Evolutionary conservation across 1,140 invertebrate genomes (phyloP).

Genomic region (Heliconius hewitsoni): DNA sequence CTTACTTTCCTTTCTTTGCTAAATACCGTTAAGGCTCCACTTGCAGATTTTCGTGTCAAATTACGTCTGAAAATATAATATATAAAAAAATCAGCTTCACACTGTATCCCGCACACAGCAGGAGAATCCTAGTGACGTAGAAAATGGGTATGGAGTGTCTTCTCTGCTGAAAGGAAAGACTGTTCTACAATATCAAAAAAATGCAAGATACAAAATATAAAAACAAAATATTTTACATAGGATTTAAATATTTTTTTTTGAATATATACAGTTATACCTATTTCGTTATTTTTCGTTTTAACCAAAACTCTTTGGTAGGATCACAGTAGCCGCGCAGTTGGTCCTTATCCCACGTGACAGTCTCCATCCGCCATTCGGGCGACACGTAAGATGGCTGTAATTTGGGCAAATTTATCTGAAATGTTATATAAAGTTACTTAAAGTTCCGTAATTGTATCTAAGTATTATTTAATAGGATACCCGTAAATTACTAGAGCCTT

Average conservation of each 20-base stretch:
- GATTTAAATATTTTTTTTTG: no score
- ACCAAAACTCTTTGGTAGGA: slow-evolving; percentile 61
- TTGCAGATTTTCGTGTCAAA: no score
- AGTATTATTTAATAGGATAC: no score
- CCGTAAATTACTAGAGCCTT: no score
- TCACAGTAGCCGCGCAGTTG: slow-evolving; percentile 68
- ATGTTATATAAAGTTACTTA: not conserved
- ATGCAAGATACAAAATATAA: no score
- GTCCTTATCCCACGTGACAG: slow-evolving; percentile 63
- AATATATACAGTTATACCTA: not conserved
- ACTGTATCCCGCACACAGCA: no score
- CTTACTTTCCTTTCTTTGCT: not conserved
- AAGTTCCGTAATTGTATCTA: no score
- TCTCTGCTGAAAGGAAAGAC: no score
- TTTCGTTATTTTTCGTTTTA: not conserved
- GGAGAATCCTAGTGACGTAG: no score
- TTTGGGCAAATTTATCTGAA: slow-evolving; percentile 50
- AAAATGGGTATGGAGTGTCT: no score
- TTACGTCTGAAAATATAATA: not conserved
- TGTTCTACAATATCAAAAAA: no score
- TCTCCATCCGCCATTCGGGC: slow-evolving; percentile 61
- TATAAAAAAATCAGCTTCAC: no score
- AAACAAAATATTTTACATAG: not conserved
- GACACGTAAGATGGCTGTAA: slow-evolving; percentile 51
- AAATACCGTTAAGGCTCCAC: not conserved